A percentile compares a stretch with the other conserved stretches of the same genome.
phyloP scores from a whole-genome alignment of 2,888 invertebrate species.

The Ypsolopha scabrella region DNA sequence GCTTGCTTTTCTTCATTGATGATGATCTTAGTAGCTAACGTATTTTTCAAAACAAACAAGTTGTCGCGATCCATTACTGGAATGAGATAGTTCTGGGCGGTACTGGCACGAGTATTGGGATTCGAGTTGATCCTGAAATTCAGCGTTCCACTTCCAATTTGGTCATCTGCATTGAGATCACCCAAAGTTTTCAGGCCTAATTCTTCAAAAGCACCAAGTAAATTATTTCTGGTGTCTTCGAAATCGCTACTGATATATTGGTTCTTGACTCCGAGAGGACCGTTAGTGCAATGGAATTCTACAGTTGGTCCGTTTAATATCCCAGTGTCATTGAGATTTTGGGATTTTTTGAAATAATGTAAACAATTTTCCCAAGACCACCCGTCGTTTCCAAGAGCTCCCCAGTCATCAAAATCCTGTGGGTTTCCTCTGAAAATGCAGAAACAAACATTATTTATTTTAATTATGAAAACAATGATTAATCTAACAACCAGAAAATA shows the following conservation, averaged over 20 bases:
- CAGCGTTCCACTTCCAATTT: conserved; percentile 6
- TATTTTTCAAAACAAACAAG: conserved; percentile 8
- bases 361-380: conserved; percentile 2
- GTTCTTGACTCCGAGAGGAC: conserved; percentile 2
- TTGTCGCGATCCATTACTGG: conserved; percentile 8
- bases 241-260: background rate
- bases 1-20: conserved; percentile 8
- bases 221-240: background rate
- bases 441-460: background rate
- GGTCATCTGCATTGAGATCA: conserved; percentile 1
- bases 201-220: conserved; percentile 3
- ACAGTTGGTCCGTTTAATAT: conserved; percentile 2
- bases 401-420: conserved; percentile 2
- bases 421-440: conserved; percentile 2
- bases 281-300: conserved; percentile 5
- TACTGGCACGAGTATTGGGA: conserved; percentile 13
- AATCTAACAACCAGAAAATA: background rate
- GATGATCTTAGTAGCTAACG: conserved; percentile 8
- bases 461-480: background rate
- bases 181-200: conserved; percentile 1
- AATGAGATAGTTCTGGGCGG: conserved; percentile 18
- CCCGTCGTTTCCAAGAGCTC: conserved; percentile 1
- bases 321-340: conserved; percentile 1
- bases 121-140: conserved; percentile 9
- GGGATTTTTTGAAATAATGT: conserved; percentile 7